Conservation (phyloP, 2,113 vertebrate genomes). For the Neoarius graeffei region DNA sequence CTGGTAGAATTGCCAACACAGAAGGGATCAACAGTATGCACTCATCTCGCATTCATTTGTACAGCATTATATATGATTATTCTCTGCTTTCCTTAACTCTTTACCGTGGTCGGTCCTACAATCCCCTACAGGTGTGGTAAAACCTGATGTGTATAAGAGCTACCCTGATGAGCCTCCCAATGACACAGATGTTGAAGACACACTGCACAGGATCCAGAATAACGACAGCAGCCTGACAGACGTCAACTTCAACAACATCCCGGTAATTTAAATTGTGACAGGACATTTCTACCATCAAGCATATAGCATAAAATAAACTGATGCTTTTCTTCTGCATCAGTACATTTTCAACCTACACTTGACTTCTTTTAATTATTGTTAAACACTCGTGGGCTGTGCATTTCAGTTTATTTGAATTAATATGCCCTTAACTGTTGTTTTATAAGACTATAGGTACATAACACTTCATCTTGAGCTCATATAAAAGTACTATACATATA, state of each 20-base stretch:
- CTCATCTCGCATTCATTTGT: neutral
- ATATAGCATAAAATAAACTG: neutral
- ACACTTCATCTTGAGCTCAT: neutral
- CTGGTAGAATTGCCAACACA: slow-evolving; percentile 86
- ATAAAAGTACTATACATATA: neutral
- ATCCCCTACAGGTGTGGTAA: slow-evolving; percentile 84
- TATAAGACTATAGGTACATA: neutral
- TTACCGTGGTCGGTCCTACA: neutral
- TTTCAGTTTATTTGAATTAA: neutral
- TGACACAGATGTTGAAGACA: slow-evolving; percentile 88
- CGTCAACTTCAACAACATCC: slow-evolving; percentile 97
- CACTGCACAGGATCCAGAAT: slow-evolving; percentile 79
- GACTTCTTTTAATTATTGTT: neutral
- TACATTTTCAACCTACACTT: neutral
- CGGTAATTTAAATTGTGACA: slow-evolving; percentile 68
- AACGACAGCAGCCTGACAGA: slow-evolving; percentile 82
- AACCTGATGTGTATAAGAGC: slow-evolving; percentile 86
- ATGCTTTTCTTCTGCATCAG: neutral
- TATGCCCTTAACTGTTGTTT: neutral
- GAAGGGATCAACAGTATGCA: slow-evolving; percentile 96
- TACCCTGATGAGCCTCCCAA: slow-evolving; percentile 93
- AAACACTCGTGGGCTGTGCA: neutral
- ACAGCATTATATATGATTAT: neutral
- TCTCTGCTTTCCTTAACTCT: neutral
- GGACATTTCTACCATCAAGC: neutral